Base-by-base conservation (phyloP, 2,888 invertebrate species). In the Cheilosia scutellata region DNA sequence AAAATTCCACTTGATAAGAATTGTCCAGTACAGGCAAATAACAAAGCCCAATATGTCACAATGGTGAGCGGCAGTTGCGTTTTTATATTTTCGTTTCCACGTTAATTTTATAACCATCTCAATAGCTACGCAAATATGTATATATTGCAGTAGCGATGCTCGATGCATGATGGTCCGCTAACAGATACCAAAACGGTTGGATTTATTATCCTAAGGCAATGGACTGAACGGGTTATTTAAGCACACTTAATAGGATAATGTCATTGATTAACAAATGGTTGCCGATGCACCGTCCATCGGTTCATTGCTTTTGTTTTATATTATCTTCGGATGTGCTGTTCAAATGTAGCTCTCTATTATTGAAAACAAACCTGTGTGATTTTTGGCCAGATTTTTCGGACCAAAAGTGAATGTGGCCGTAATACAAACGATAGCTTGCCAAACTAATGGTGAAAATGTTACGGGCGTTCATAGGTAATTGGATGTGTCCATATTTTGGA, bases 191-290 rank as follows among this genome's bases (percentile, higher is more conserved):
- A 49, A 58, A 25, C 37, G 27, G 44, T 44, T 31, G 13, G 44
- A 16, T 20, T 71, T 60, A 29, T 51, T 71, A 29, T 71, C 60
- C 29, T 49, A 51, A 16, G 71, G 60, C 49, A 58, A 70, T 57
- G 40, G 58, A 37, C 7, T 27, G 33, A 33, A 44, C 4, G 57
- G 13, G 37, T 37, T 58, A 31, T 49, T 33, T 47, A 57, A 57
- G 27, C 57, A 49, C 37, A 58, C 49, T 60, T 60, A 58, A 71
- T 71, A 27, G 71, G 71, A 49, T 60, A 71, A 71, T 58, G 49
- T 27, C 29, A 47, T 70, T 47, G 47, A 20, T 13, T 7, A 70
- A 58, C 70, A 70, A 70, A 70, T 70, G 47, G 47, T 47, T 44
- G 58, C 31, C 37, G 57, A 37, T 20, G 20, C 20, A 20, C 37